These are phyloP conservation scores for Perognathus longimembris DNA, from an alignment of 2,113 vertebrate genomes.

Conservation along the genomic window DNA sequence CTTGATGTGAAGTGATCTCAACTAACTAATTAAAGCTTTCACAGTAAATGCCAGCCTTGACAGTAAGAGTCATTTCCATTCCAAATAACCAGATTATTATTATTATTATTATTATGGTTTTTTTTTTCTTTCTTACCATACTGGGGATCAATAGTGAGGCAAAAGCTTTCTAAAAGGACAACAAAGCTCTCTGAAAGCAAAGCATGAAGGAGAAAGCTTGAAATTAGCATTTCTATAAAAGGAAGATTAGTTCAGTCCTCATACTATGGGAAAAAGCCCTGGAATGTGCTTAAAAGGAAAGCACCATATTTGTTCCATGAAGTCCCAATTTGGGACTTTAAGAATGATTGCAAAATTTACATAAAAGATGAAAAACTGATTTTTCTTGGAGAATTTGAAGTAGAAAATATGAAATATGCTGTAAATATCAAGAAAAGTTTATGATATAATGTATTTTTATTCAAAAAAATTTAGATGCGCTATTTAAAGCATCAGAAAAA, in stretches of 20 bases:
- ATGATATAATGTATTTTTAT: not conserved
- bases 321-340: not conserved
- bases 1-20: not conserved
- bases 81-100: not conserved
- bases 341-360: not conserved
- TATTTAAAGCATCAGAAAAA: not conserved
- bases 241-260: not conserved
- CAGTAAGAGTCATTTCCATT: not conserved
- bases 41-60: not conserved
- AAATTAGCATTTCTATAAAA: conserved; percentile 48
- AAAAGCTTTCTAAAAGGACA: conserved; percentile 29
- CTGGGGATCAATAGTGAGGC: not conserved
- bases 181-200: not conserved
- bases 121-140: conserved; percentile 28
- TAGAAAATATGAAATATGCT: not conserved
- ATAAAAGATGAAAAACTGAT: not conserved
- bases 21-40: conserved; percentile 23
- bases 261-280: not conserved
- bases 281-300: conserved; percentile 7
- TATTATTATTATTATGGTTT: too few species aligned
- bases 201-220: not conserved
- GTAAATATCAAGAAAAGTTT: not conserved
- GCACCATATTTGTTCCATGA: not conserved
- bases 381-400: not conserved
- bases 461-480: not conserved